A percentile compares a stretch with the other conserved stretches of the same genome.
Conservation (phyloP, 53 echinoderm and acorn worm genomes). For the Pentamera pediparva region DNA sequence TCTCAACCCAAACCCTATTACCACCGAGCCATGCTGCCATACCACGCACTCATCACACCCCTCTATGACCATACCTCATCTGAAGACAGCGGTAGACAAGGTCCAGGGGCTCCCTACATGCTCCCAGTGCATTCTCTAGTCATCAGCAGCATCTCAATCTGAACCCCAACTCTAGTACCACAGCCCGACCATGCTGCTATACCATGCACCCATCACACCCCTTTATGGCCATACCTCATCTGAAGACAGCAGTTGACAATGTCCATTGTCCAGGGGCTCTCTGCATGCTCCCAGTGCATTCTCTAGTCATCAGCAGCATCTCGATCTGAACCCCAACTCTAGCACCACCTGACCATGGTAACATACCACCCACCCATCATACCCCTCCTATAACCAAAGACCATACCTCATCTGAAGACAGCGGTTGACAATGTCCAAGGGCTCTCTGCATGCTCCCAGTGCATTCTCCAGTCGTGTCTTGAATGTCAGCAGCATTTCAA, state of each 20-base stretch:
- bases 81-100: constrained; percentile 71
- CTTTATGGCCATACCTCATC: constrained; percentile 87
- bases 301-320: constrained; percentile 67
- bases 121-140: too few relatives aligned
- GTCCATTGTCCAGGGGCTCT: constrained; percentile 72
- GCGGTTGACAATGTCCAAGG: constrained; percentile 74
- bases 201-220: too few relatives aligned
- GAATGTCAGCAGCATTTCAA: constrained; percentile 84
- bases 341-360: too few relatives aligned
- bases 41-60: background rate
- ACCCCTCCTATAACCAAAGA: background rate
- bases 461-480: constrained; percentile 84
- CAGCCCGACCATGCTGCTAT: too few relatives aligned
- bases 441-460: constrained; percentile 77
- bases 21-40: too few relatives aligned
- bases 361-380: too few relatives aligned
- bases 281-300: constrained; percentile 81
- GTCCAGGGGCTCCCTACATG: too few relatives aligned
- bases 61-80: constrained; percentile 52
- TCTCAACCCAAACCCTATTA: constrained; percentile 71
- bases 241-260: constrained; percentile 79
- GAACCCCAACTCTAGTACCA: too few relatives aligned
- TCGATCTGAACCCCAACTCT: too few relatives aligned
- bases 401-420: constrained; percentile 80
- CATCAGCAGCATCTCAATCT: too few relatives aligned